A percentile compares a stretch with the other conserved stretches of the same genome.
phyloP scores from a whole-genome alignment of 1,140 invertebrate genomes.

The Drosophila prosaltans region DNA sequence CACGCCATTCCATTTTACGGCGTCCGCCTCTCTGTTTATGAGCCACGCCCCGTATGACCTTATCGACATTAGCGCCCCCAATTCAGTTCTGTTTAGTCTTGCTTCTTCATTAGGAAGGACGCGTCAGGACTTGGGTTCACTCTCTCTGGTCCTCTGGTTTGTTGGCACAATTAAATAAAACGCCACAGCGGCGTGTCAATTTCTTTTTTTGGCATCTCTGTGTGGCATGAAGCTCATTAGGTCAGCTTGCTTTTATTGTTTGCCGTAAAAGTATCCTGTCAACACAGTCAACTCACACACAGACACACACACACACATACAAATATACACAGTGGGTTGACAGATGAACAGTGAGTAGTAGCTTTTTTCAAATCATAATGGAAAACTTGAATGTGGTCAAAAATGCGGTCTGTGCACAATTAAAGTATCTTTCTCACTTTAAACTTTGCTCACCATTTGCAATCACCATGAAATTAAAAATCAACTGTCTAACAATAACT shows the following conservation, averaged over 20 bases:
- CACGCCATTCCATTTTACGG: conserved; percentile 17
- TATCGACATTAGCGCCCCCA: conserved; percentile 24
- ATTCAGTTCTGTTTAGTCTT: background rate
- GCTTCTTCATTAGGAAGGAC: conserved; percentile 22
- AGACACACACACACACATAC: no score
- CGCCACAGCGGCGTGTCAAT: conserved; percentile 27
- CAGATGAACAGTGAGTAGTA: background rate
- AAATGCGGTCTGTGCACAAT: conserved; percentile 2
- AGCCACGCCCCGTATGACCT: conserved; percentile 19
- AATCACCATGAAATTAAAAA: conserved; percentile 2
- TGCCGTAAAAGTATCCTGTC: conserved; percentile 16
- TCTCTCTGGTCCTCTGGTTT: conserved; percentile 1
- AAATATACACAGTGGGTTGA: background rate
- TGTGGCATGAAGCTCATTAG: conserved; percentile 25
- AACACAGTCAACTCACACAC: background rate
- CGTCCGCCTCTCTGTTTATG: conserved; percentile 14
- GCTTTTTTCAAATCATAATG: conserved; percentile 1
- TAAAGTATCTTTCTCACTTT: background rate
- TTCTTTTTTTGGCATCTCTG: conserved; percentile 17
- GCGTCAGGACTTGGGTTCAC: background rate
- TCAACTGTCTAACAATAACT: background rate
- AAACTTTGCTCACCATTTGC: background rate
- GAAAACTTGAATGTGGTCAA: background rate
- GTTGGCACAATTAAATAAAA: conserved; percentile 27
- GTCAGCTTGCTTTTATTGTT: conserved; percentile 22